Evolutionary conservation across 2,888 invertebrate genomes (phyloP).

Genomic region (Himalopsyche kuldschensis): DNA sequence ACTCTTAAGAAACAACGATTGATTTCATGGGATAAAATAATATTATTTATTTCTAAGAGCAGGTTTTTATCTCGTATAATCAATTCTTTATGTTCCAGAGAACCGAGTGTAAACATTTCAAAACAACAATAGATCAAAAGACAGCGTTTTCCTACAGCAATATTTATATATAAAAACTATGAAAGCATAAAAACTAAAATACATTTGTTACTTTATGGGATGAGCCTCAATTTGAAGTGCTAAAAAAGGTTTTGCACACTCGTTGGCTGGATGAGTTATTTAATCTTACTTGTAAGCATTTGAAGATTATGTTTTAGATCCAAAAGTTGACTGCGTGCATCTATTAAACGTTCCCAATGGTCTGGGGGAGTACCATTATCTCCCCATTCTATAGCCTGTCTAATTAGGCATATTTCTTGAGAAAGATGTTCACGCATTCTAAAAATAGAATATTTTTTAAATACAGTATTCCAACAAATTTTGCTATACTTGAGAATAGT

Average conservation of each 20-base stretch:
- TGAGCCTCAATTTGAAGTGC: background rate
- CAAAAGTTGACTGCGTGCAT: conserved; percentile 50
- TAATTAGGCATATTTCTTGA: conserved; percentile 54
- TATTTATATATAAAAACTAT: background rate
- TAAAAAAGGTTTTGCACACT: background rate
- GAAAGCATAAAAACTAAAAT: background rate
- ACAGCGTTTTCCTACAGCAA: too few species aligned
- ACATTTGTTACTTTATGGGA: too few species aligned
- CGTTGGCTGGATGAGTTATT: too few species aligned
- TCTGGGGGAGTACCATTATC: conserved; percentile 54
- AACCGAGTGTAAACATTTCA: too few species aligned
- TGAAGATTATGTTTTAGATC: conserved; percentile 55
- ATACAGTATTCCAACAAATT: too few species aligned
- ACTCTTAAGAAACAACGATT: too few species aligned
- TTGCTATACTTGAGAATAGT: too few species aligned
- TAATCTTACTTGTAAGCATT: conserved; percentile 40
- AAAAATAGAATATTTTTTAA: background rate
- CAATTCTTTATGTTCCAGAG: too few species aligned
- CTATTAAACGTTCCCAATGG: conserved; percentile 57
- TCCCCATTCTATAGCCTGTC: conserved; percentile 57
- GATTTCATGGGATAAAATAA: too few species aligned
- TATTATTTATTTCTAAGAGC: too few species aligned
- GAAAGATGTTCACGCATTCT: conserved; percentile 53
- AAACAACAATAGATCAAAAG: too few species aligned
- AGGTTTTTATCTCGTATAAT: too few species aligned